Conservation (phyloP, 2,113 vertebrate species). For the Phainopepla nitens region DNA sequence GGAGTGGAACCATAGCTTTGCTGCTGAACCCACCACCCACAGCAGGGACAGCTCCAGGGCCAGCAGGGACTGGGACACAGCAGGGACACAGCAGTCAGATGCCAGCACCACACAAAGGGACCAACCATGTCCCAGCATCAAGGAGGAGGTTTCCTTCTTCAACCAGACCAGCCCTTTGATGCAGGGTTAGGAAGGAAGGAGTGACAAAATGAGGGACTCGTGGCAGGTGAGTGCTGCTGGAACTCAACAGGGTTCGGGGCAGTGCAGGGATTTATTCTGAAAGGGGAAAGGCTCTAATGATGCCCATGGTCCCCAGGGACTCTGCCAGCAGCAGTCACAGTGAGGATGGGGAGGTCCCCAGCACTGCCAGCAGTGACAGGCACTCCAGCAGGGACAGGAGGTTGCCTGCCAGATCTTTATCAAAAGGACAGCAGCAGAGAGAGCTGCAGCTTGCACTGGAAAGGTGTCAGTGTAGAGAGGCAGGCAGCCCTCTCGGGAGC, state of each 20-base stretch:
- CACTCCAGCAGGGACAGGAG: background rate
- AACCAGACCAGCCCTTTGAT: background rate
- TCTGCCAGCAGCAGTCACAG: background rate
- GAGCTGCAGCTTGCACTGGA: background rate
- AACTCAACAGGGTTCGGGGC: background rate
- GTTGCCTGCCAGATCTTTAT: background rate
- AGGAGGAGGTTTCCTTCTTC: background rate
- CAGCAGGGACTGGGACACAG: background rate
- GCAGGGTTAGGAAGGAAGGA: background rate
- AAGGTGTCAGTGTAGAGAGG: conserved; percentile 28
- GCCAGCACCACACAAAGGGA: background rate
- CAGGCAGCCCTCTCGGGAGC: conserved; percentile 7
- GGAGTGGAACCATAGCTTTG: rapidly evolving
- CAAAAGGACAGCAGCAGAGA: conserved; percentile 36
- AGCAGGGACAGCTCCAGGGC: background rate
- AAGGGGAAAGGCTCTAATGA: background rate
- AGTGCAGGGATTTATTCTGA: rapidly evolving
- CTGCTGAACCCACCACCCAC: background rate
- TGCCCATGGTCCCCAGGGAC: background rate
- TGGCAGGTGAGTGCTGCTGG: background rate
- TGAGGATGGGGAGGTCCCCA: background rate
- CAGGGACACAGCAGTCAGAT: background rate
- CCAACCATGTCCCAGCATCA: rapidly evolving
- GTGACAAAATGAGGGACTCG: background rate
- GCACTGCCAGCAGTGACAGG: background rate